These are phyloP conservation scores for Galendromus occidentalis DNA, from an alignment of 1,140 invertebrate genomes.

Conservation along the genomic window DNA sequence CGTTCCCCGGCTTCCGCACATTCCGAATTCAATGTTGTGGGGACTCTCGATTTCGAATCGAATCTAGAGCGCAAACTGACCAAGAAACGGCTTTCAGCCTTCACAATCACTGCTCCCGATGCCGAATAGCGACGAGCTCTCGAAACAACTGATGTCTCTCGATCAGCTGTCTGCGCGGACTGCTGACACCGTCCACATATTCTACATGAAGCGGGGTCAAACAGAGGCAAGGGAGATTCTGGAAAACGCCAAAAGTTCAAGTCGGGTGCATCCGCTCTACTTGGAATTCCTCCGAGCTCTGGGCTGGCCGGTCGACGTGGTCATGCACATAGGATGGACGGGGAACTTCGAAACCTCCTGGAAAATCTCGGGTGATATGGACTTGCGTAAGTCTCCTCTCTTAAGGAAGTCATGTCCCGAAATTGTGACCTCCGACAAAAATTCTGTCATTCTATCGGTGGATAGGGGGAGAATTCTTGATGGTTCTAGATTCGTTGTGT, in stretches of 20 bases:
- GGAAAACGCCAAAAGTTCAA: conserved; percentile 46
- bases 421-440: background rate
- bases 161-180: conserved; percentile 62
- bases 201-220: conserved; percentile 77
- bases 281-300: conserved; percentile 56
- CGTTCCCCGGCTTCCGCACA: too few relatives aligned
- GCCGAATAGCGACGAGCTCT: conserved; percentile 50
- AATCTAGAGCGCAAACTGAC: background rate
- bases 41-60: too few relatives aligned
- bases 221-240: conserved; percentile 52
- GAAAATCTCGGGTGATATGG: conserved; percentile 26
- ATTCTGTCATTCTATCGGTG: too few relatives aligned
- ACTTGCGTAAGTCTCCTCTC: conserved; percentile 13
- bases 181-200: conserved; percentile 78
- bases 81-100: conserved; percentile 22
- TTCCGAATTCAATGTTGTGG: too few relatives aligned
- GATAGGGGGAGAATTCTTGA: background rate
- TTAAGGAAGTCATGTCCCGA: too few relatives aligned
- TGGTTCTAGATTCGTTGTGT: background rate
- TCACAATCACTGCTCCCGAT: conserved; percentile 48
- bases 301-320: conserved; percentile 63
- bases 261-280: conserved; percentile 45
- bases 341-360: conserved; percentile 62
- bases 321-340: conserved; percentile 68
- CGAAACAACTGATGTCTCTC: conserved; percentile 45